Evolutionary conservation across 2,888 invertebrate genomes (phyloP), one percentile per base, ranked within the genome.

Genomic region (Drosophila kanekoi): DNA sequence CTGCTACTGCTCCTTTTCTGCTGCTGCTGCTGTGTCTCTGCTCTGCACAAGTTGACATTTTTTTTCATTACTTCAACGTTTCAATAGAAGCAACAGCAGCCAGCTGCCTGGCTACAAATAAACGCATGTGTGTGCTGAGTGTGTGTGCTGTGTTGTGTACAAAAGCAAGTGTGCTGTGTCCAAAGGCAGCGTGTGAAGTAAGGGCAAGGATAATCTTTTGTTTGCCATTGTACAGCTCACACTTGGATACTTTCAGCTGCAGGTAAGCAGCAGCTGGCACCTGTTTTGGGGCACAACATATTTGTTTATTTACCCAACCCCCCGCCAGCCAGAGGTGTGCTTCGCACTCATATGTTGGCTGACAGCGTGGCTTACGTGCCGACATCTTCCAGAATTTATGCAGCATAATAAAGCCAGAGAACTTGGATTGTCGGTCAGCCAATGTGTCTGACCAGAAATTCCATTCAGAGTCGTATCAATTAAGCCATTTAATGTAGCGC

Each of bases 151-250:
- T 49, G 40, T 45, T 49, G 57, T 51, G 66, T 45, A 79, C 74
- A 67, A 57, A 28, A 47, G 57, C 56, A 65, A 72, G 68, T 72
- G 61, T 79, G 66, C 58, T 61, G 69, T 77, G 62, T 63, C 77
- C 77, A 71, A 65, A 57, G 78, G 78, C 72, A 65, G 71, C 66
- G 67, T 72, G 64, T 68, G 47, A 70, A 75, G 79, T 71, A 83
- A 86, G 85, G 81, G 87, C 81, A 88, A 86, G 89, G 79, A 85
- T 85, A 88, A 85, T 88, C 85, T 88, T 84, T 86, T 86, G 89
- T 86, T 86, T 81, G 87, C 72, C 53, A 62, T 70, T 79, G 77
- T 78, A 64, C 48, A 52, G 66, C 70, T 76, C 64, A 62, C 71
- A 75, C 80, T 74, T 73, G 54, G 45, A 57, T 75, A 52, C 48